Percentiles rank a stretch among this genome's conserved stretches.
Conservation (phyloP, 2,113 vertebrate species). For the Apodemus sylvaticus region DNA sequence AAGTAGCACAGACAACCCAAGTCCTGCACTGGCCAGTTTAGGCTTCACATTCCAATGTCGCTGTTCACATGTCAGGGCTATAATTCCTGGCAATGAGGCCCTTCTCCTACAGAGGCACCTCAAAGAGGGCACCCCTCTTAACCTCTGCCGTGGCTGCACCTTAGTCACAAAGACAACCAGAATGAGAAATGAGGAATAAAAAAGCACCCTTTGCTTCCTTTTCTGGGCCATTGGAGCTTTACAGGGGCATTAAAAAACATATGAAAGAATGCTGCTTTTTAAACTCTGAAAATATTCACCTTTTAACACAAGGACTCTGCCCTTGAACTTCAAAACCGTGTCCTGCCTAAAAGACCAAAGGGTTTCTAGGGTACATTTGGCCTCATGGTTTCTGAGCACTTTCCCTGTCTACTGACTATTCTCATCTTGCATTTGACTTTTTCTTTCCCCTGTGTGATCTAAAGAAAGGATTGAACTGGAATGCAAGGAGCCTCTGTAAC, state of each 20-base stretch:
- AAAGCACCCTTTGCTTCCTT: conserved; percentile 42
- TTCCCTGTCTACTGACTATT: conserved; percentile 73
- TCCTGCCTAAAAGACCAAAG: conserved; percentile 72
- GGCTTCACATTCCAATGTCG: neutral
- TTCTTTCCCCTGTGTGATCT: conserved; percentile 66
- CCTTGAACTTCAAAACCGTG: conserved; percentile 70
- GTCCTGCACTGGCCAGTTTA: neutral
- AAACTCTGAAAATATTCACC: conserved; percentile 72
- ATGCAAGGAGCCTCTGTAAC: conserved; percentile 52
- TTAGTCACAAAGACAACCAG: conserved; percentile 70
- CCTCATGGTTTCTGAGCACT: conserved; percentile 57
- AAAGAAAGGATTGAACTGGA: conserved; percentile 74
- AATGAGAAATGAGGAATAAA: conserved; percentile 65
- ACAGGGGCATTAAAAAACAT: conserved; percentile 21
- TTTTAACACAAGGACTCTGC: conserved; percentile 71
- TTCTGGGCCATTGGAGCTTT: conserved; percentile 25
- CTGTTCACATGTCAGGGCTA: neutral
- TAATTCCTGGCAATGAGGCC: neutral
- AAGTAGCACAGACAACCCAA: neutral
- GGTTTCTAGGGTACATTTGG: conserved; percentile 51
- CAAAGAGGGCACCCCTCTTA: neutral
- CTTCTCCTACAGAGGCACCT: neutral
- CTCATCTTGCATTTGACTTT: conserved; percentile 48
- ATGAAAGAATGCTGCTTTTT: conserved; percentile 74
- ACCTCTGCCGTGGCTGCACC: conserved; percentile 57